phyloP scores from a whole-genome alignment of 1,140 invertebrate genomes.

The Phymastichus coffea region DNA sequence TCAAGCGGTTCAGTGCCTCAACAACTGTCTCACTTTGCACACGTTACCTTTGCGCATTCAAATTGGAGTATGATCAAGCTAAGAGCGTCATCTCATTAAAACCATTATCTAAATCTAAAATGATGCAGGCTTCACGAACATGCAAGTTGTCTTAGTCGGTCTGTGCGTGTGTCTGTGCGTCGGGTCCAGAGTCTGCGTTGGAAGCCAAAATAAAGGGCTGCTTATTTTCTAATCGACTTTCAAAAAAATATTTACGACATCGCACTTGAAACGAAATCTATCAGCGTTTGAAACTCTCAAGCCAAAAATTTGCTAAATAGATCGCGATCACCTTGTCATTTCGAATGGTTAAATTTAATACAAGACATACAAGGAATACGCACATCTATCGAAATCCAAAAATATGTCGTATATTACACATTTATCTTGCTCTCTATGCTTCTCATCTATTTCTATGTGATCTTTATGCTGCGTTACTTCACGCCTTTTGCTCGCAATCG shows the following conservation, averaged over 20 bases:
- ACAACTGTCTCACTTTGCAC: conserved; percentile 6
- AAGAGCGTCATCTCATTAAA: conserved; percentile 10
- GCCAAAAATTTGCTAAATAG: conserved; percentile 1
- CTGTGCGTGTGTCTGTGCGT: background rate
- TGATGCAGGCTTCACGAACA: too few species aligned
- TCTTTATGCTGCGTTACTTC: conserved; percentile 7
- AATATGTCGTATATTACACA: conserved; percentile 23
- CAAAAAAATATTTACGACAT: too few species aligned
- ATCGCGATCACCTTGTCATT: conserved; percentile 5
- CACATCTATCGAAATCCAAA: conserved; percentile 25
- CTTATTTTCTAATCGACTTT: too few species aligned
- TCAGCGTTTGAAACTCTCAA: too few species aligned
- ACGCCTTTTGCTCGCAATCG: background rate
- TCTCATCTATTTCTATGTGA: conserved; percentile 5
- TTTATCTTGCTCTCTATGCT: conserved; percentile 1
- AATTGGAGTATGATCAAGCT: conserved; percentile 17
- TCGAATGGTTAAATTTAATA: conserved; percentile 10
- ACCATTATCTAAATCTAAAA: conserved; percentile 10
- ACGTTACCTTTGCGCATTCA: background rate
- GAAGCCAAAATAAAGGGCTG: background rate
- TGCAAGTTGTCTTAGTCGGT: too few species aligned
- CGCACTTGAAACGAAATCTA: too few species aligned
- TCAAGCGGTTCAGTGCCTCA: conserved; percentile 13
- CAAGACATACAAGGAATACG: conserved; percentile 17
- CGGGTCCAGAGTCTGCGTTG: background rate